These are phyloP conservation scores for Rhincodon typus DNA, from an alignment of 2,797 vertebrate species.

Conservation along the genomic window DNA sequence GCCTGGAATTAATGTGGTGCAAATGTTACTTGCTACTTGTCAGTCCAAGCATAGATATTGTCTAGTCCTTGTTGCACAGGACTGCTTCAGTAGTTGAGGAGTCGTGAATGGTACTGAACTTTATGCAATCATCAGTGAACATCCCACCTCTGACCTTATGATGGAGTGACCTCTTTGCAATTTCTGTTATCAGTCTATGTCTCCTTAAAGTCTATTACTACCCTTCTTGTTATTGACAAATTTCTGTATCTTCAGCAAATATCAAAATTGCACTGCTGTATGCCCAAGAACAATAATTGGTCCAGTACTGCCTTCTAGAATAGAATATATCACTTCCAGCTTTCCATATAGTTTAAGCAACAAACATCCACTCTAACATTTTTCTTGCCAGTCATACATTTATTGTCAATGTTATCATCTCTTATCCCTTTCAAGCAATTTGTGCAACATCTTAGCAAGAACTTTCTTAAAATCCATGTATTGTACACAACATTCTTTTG, in stretches of 20 bases:
- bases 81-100: too few relatives aligned
- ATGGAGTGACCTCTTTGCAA: background rate
- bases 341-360: background rate
- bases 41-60: too few relatives aligned
- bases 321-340: background rate
- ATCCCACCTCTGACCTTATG: too few relatives aligned
- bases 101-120: too few relatives aligned
- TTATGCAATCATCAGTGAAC: too few relatives aligned
- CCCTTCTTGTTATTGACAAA: background rate
- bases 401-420: background rate
- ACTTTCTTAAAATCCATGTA: background rate
- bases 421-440: background rate
- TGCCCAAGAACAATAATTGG: background rate
- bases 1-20: too few relatives aligned
- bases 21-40: too few relatives aligned
- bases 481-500: background rate
- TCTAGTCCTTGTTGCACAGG: too few relatives aligned
- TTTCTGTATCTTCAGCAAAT: background rate
- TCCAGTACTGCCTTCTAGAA: background rate
- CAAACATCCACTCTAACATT: background rate
- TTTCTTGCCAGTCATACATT: background rate
- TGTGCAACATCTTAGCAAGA: background rate
- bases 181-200: background rate
- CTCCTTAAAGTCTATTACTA: background rate
- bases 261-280: background rate